Percentiles rank a stretch among this genome's conserved stretches.
Evolutionary conservation across 2,888 invertebrate genomes (phyloP).

Genomic region (Tetramorium bicarinatum): DNA sequence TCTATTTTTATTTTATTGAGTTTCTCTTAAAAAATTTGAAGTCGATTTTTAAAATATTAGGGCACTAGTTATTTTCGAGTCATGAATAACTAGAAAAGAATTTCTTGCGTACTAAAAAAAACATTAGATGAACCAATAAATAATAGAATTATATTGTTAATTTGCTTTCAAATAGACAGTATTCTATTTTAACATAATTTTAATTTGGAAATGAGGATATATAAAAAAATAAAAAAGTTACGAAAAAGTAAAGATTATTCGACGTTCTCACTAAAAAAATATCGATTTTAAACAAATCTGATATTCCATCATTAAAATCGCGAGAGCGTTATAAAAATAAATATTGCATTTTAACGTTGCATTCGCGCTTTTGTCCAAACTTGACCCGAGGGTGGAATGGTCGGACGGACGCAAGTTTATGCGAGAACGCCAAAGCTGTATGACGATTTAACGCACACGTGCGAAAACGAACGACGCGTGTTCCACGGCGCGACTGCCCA

Average conservation of each 20-base stretch:
- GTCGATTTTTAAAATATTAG: background rate
- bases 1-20: background rate
- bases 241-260: background rate
- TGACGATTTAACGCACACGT: slow-evolving; percentile 13
- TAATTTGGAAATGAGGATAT: background rate
- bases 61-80: background rate
- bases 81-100: background rate
- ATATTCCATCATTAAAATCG: background rate
- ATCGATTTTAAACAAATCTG: background rate
- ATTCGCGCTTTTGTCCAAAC: background rate
- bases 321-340: background rate
- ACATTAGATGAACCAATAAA: background rate
- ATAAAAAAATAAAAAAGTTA: background rate
- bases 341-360: background rate
- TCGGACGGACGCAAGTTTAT: slow-evolving; percentile 10
- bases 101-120: background rate
- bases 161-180: background rate
- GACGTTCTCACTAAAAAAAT: background rate
- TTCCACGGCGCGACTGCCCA: slow-evolving; percentile 15
- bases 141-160: background rate
- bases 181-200: background rate
- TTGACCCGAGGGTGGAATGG: background rate
- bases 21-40: background rate
- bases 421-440: background rate
- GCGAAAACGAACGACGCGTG: slow-evolving; percentile 31